phyloP scores from a whole-genome alignment of 2,113 vertebrate species.

The human (Homo sapiens) region DNA sequence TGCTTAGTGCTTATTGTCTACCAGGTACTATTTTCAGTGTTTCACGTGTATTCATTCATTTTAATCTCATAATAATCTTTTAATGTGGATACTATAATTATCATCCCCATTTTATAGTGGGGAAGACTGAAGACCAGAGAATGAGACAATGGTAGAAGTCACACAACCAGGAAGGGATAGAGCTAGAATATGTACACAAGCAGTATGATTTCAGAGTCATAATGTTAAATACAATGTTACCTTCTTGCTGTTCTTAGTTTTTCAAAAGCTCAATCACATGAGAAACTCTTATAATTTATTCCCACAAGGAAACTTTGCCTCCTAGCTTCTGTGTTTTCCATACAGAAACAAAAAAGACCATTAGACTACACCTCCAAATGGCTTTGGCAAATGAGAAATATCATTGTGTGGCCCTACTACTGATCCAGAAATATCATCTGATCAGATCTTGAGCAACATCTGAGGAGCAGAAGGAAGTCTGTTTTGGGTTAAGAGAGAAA shows the following conservation, averaged over 20 bases:
- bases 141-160: neutral
- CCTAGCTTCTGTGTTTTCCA: neutral
- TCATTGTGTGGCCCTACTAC: neutral
- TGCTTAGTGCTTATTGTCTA: neutral
- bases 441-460: neutral
- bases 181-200: neutral
- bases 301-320: neutral
- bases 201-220: neutral
- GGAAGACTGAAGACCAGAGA: neutral
- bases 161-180: neutral
- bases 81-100: neutral
- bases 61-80: neutral
- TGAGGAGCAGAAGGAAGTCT: neutral
- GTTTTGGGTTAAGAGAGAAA: neutral
- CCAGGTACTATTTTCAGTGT: neutral
- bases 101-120: neutral
- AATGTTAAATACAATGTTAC: neutral
- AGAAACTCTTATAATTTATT: slow-evolving; percentile 15
- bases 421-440: neutral
- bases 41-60: neutral
- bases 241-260: neutral
- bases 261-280: neutral
- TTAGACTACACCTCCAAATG: neutral
- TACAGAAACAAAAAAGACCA: neutral
- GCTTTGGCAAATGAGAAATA: neutral